Percentiles rank a stretch among this genome's conserved stretches.
These are phyloP conservation scores for Psittacula echo DNA, from an alignment of 2,797 vertebrate species.

Conservation along the genomic window DNA sequence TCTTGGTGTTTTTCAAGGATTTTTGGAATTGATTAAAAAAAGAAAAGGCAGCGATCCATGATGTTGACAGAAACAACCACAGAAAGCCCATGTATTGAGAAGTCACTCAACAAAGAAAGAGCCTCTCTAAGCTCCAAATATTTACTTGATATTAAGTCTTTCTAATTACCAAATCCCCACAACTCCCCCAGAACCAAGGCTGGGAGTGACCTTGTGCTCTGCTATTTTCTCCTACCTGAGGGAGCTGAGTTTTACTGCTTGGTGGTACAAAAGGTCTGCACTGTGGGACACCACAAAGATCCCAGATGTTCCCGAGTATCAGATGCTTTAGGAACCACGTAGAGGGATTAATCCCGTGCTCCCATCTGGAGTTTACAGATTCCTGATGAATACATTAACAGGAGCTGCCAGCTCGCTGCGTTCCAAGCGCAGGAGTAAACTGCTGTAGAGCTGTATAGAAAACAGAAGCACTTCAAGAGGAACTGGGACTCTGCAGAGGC, in stretches of 20 bases:
- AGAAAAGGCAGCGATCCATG: slow-evolving; percentile 20
- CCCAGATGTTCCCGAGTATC: background rate
- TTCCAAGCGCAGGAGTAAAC: background rate
- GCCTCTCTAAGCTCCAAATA: background rate
- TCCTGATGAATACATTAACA: background rate
- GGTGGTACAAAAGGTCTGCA: background rate
- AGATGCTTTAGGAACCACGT: background rate
- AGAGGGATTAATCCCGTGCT: background rate
- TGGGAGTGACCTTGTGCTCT: background rate
- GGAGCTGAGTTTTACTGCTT: background rate
- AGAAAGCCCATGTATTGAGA: background rate
- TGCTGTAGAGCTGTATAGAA: background rate
- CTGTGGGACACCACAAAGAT: background rate
- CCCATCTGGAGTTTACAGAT: background rate
- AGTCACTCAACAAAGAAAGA: background rate
- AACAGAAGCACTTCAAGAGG: background rate
- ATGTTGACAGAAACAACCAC: background rate
- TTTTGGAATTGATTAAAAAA: slow-evolving; percentile 54
- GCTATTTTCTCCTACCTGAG: background rate
- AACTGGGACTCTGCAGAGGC: background rate
- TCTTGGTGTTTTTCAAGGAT: slow-evolving; percentile 60
- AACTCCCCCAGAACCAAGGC: background rate
- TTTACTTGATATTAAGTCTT: background rate
- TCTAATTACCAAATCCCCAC: background rate
- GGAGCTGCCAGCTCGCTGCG: background rate